Evolutionary conservation across 1,140 invertebrate species (phyloP).

Genomic region (Leptinotarsa lineolata): DNA sequence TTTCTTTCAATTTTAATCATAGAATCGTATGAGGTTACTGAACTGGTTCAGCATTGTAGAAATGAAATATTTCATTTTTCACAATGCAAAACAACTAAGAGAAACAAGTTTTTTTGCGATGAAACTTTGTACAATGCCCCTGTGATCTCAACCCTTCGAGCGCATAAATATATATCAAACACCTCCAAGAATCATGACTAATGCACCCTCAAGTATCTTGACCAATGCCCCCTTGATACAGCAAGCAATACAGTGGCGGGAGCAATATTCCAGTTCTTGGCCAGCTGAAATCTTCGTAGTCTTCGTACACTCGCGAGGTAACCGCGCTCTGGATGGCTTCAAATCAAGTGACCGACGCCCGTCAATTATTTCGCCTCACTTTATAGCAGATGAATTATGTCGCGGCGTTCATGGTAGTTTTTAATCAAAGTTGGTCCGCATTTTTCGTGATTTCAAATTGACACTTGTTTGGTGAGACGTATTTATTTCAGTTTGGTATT

Average conservation of each 20-base stretch:
- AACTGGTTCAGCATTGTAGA: too few relatives aligned
- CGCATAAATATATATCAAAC: background rate
- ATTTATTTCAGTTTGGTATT: too few relatives aligned
- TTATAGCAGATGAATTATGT: background rate
- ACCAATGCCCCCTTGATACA: constrained; percentile 29
- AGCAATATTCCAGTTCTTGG: constrained; percentile 33
- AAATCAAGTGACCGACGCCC: constrained; percentile 22
- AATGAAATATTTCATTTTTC: too few relatives aligned
- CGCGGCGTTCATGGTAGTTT: background rate
- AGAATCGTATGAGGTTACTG: too few relatives aligned
- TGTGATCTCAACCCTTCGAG: too few relatives aligned
- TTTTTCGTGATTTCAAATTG: background rate
- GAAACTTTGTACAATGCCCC: too few relatives aligned
- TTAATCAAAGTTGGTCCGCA: background rate
- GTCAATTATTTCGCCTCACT: constrained; percentile 16
- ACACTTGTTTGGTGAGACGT: too few relatives aligned
- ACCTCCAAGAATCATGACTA: background rate
- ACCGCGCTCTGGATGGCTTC: constrained; percentile 40
- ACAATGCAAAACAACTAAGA: too few relatives aligned
- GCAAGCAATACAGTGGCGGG: constrained; percentile 35
- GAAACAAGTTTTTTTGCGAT: too few relatives aligned
- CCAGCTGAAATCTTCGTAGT: constrained; percentile 37
- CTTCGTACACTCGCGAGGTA: constrained; percentile 38
- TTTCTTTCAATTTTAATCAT: too few relatives aligned
- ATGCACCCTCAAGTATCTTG: constrained; percentile 27